Conservation (phyloP, 2,888 invertebrate species). For the Julus scanicus region DNA sequence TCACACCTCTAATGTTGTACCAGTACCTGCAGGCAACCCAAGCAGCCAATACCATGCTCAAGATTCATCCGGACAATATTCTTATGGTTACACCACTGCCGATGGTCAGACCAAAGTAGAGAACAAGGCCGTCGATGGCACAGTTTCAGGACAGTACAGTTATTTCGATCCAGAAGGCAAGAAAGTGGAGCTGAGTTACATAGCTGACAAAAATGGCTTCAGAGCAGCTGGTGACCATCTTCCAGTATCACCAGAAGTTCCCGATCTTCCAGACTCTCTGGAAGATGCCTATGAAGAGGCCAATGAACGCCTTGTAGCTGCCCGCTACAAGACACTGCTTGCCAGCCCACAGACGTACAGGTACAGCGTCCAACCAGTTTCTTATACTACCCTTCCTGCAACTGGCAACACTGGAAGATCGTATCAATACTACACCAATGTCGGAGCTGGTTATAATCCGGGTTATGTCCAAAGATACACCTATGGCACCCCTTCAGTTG, state of each 20-base stretch:
- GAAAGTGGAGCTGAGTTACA: constrained; percentile 49
- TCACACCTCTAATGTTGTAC: constrained; percentile 22
- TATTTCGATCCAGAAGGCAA: constrained; percentile 54
- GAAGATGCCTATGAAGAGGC: constrained; percentile 52
- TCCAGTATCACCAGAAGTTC: constrained; percentile 46
- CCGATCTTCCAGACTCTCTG: constrained; percentile 40
- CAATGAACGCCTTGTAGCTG: not conserved
- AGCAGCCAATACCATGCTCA: constrained; percentile 54
- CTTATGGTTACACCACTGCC: constrained; percentile 52
- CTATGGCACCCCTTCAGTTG: not conserved
- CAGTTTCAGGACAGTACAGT: constrained; percentile 53
- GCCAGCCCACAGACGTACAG: constrained; percentile 3
- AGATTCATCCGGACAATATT: constrained; percentile 49
- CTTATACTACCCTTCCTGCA: not conserved
- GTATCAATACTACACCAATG: not conserved
- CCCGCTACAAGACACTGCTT: not conserved
- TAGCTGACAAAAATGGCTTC: constrained; percentile 50
- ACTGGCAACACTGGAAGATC: not conserved
- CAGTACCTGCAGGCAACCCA: not conserved
- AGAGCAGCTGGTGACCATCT: constrained; percentile 50
- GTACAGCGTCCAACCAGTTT: not conserved
- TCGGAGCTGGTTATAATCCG: not conserved
- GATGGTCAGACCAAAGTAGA: constrained; percentile 55
- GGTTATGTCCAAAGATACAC: constrained; percentile 22
- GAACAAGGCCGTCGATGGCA: constrained; percentile 51